Percentiles rank a stretch among this genome's conserved stretches.
These are phyloP conservation scores for Phenganax subtilis DNA, from an alignment of 92 coral and sea anemone genomes.

Conservation along the genomic window DNA sequence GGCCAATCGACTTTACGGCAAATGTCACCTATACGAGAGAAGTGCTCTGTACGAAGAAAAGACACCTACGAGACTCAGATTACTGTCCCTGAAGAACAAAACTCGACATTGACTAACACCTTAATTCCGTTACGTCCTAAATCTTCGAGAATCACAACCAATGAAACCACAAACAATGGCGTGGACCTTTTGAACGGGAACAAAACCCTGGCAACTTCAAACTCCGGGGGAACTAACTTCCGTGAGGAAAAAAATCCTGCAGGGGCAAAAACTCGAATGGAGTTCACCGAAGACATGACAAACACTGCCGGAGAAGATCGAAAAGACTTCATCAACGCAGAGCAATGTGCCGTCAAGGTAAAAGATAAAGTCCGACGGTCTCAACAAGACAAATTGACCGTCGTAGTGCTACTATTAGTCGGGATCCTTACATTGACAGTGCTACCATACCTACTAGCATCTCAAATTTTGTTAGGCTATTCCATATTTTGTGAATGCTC, in stretches of 20 bases:
- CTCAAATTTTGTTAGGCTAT: constrained; percentile 23
- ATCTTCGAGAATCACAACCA: constrained; percentile 3
- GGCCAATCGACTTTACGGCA: not conserved
- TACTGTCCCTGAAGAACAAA: not conserved
- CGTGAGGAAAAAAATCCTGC: not conserved
- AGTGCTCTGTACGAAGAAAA: not conserved
- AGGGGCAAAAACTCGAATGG: not conserved
- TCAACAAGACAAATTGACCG: constrained; percentile 40
- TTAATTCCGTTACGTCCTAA: not conserved
- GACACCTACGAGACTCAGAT: constrained; percentile 1
- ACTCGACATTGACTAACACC: not conserved
- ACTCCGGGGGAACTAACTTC: not conserved
- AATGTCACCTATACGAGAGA: not conserved
- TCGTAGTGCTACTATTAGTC: constrained; percentile 23
- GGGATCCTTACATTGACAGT: constrained; percentile 26
- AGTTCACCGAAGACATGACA: not conserved
- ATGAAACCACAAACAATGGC: not conserved
- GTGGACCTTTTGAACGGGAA: not conserved
- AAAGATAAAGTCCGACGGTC: not conserved
- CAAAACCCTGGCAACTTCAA: not conserved
- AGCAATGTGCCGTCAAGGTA: not conserved
- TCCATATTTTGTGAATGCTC: constrained; percentile 24
- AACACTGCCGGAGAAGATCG: not conserved
- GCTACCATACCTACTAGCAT: constrained; percentile 26
- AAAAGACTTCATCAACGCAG: not conserved